These are phyloP conservation scores for Cisticola juncidis DNA, from an alignment of 2,113 vertebrate species.

Conservation along the genomic window DNA sequence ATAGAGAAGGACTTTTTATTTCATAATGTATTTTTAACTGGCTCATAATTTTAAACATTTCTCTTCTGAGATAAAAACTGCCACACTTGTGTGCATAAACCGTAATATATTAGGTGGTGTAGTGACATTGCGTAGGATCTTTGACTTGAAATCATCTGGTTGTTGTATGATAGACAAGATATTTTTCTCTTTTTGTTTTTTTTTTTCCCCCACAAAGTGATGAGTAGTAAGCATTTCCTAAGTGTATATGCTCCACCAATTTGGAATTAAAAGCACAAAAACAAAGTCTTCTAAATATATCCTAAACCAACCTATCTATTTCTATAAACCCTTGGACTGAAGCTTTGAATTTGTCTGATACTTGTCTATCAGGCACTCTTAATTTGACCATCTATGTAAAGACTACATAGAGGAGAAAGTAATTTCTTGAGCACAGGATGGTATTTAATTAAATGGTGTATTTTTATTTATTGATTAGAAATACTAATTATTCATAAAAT, in stretches of 20 bases:
- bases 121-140: background rate
- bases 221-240: background rate
- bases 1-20: background rate
- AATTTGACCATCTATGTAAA: background rate
- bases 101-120: background rate
- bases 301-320: background rate
- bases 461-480: background rate
- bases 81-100: background rate
- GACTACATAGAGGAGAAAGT: background rate
- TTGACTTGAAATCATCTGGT: background rate
- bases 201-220: background rate
- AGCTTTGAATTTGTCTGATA: background rate
- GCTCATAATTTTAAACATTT: conserved; percentile 13
- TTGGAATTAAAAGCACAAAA: background rate
- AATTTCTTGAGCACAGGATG: background rate
- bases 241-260: background rate
- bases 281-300: background rate
- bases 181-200: background rate
- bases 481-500: background rate
- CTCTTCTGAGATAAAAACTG: background rate
- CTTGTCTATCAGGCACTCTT: background rate
- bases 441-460: background rate
- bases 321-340: background rate
- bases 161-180: background rate
- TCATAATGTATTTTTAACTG: background rate